phyloP scores from a whole-genome alignment of 2,113 vertebrate species.

The Grammomys dolichurus region DNA sequence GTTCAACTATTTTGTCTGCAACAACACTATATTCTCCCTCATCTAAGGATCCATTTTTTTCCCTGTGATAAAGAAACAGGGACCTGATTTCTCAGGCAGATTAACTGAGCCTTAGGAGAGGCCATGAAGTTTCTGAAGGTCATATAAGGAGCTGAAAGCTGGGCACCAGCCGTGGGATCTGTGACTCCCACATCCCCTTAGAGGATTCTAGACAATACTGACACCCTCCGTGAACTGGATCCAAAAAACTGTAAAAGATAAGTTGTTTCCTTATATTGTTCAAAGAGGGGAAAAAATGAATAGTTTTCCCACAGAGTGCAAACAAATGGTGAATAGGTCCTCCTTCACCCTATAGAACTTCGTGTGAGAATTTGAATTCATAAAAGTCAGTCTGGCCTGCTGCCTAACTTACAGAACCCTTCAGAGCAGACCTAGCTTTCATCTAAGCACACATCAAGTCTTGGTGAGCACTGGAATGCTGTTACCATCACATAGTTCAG shows the following conservation, averaged over 20 bases:
- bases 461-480: slow-evolving; percentile 49
- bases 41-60: background rate
- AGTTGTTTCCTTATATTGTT: slow-evolving; percentile 77
- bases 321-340: slow-evolving; percentile 75
- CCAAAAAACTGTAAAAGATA: slow-evolving; percentile 80
- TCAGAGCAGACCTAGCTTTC: slow-evolving; percentile 70
- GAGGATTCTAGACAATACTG: slow-evolving; percentile 83
- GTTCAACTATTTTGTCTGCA: background rate
- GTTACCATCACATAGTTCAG: slow-evolving; percentile 32
- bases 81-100: slow-evolving; percentile 60
- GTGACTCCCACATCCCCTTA: slow-evolving; percentile 78
- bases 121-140: slow-evolving; percentile 43
- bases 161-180: slow-evolving; percentile 78
- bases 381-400: slow-evolving; percentile 69
- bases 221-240: slow-evolving; percentile 78
- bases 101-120: slow-evolving; percentile 67
- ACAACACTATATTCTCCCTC: background rate
- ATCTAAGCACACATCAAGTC: slow-evolving; percentile 65
- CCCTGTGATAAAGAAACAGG: background rate
- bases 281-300: slow-evolving; percentile 58
- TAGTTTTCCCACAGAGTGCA: slow-evolving; percentile 78
- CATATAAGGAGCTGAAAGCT: slow-evolving; percentile 74
- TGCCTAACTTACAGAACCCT: slow-evolving; percentile 70
- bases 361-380: slow-evolving; percentile 79
- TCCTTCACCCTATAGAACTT: slow-evolving; percentile 79